Evolutionary conservation across 2,888 invertebrate species (phyloP).

Genomic region (Agrilus cyanescens): DNA sequence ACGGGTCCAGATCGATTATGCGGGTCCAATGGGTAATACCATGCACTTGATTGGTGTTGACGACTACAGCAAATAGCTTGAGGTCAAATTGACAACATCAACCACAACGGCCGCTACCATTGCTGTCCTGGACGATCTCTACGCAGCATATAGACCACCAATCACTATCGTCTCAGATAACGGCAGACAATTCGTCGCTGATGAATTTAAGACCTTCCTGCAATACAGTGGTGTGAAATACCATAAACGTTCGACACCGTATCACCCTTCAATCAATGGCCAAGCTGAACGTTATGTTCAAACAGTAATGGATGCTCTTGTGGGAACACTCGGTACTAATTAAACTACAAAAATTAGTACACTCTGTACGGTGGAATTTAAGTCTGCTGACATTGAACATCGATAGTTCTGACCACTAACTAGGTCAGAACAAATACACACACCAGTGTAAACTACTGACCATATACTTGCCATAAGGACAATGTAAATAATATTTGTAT

Average conservation of each 20-base stretch:
- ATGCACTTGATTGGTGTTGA: conserved; percentile 15
- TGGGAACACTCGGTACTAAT: no score
- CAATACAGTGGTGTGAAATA: conserved; percentile 10
- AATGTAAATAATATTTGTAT: no score
- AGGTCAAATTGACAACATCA: conserved; percentile 13
- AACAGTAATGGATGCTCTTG: conserved; percentile 10
- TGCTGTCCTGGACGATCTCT: conserved; percentile 9
- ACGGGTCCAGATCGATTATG: conserved; percentile 24
- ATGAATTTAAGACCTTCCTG: conserved; percentile 10
- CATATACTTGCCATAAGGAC: no score
- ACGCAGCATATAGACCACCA: conserved; percentile 13
- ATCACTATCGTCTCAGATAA: conserved; percentile 14
- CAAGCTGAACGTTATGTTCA: no score
- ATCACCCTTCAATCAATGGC: conserved; percentile 14
- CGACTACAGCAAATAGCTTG: conserved; percentile 17
- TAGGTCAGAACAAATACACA: no score
- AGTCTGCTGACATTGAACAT: no score
- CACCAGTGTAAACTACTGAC: no score
- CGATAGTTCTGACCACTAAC: no score
- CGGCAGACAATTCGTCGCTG: conserved; percentile 12
- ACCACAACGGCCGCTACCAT: conserved; percentile 12
- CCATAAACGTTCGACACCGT: conserved; percentile 12
- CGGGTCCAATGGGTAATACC: conserved; percentile 17
- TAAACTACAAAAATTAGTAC: no score
- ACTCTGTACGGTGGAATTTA: no score